Conservation (phyloP, 2,888 invertebrate species). For the Drosophila niveifrons region DNA sequence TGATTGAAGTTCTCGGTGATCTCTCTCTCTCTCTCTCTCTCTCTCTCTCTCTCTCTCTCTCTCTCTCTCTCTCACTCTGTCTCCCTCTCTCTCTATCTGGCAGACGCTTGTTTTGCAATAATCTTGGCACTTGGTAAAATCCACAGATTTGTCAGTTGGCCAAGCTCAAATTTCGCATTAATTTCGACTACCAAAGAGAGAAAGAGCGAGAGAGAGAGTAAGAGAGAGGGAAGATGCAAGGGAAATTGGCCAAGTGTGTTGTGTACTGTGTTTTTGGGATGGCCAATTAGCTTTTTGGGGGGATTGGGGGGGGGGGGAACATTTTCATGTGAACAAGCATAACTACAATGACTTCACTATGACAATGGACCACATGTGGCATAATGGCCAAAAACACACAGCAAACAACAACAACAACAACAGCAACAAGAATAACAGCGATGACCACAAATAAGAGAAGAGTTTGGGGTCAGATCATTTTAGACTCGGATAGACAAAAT, state of each 20-base stretch:
- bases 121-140: slow-evolving; percentile 46
- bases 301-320: slow-evolving; percentile 24
- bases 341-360: slow-evolving; percentile 29
- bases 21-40: neutral
- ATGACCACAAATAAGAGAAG: slow-evolving; percentile 9
- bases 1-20: slow-evolving; percentile 6
- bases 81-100: neutral
- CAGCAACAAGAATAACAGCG: neutral
- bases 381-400: slow-evolving; percentile 19
- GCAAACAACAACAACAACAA: neutral
- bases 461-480: slow-evolving; percentile 47
- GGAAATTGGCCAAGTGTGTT: slow-evolving; percentile 52
- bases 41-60: neutral
- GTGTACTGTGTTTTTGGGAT: slow-evolving; percentile 45
- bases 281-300: slow-evolving; percentile 67
- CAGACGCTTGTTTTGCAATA: slow-evolving; percentile 15
- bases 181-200: slow-evolving; percentile 26
- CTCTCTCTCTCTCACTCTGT: neutral
- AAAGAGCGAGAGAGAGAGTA: neutral
- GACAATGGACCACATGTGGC: slow-evolving; percentile 51
- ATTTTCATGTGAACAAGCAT: slow-evolving; percentile 38
- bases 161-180: slow-evolving; percentile 54
- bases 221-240: neutral
- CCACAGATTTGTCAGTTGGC: slow-evolving; percentile 40
- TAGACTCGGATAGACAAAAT: slow-evolving; percentile 60